These are phyloP conservation scores for Fissipunctia ypsillon DNA, from an alignment of 2,888 invertebrate genomes.

Conservation along the genomic window DNA sequence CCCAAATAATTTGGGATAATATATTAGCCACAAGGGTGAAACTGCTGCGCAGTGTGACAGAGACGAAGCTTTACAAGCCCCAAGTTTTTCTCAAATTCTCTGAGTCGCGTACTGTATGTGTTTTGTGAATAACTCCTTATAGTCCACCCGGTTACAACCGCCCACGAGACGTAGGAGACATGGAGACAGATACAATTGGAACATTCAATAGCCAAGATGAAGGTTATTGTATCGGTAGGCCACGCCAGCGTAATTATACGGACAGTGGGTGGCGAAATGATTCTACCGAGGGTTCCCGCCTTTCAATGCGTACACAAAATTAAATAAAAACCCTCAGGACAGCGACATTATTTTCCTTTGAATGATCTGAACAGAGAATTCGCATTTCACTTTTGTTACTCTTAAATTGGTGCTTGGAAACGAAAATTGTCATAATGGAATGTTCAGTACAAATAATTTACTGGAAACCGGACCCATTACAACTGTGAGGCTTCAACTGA, in stretches of 20 bases:
- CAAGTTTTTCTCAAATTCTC: neutral
- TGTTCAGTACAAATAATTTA: constrained; percentile 28
- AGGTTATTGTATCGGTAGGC: constrained; percentile 60
- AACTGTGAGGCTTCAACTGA: neutral
- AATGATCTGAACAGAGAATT: constrained; percentile 45
- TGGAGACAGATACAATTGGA: constrained; percentile 55
- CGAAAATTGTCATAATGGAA: constrained; percentile 7
- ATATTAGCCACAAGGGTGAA: too few relatives aligned
- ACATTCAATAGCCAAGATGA: constrained; percentile 55
- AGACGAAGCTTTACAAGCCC: too few relatives aligned
- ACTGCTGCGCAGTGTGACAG: neutral
- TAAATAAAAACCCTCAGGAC: constrained; percentile 27
- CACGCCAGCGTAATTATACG: constrained; percentile 51
- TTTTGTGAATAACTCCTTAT: constrained; percentile 49
- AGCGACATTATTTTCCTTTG: constrained; percentile 28
- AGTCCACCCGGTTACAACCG: constrained; percentile 45
- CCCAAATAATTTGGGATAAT: neutral
- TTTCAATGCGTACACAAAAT: constrained; percentile 44
- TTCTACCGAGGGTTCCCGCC: constrained; percentile 17
- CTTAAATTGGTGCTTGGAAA: constrained; percentile 34
- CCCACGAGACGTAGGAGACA: constrained; percentile 37
- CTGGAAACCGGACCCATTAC: neutral
- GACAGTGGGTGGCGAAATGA: constrained; percentile 40
- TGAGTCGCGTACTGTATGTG: neutral
- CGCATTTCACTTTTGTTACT: constrained; percentile 31